phyloP scores from a whole-genome alignment of 2,888 invertebrate genomes.

The Adelphocoris suturalis region DNA sequence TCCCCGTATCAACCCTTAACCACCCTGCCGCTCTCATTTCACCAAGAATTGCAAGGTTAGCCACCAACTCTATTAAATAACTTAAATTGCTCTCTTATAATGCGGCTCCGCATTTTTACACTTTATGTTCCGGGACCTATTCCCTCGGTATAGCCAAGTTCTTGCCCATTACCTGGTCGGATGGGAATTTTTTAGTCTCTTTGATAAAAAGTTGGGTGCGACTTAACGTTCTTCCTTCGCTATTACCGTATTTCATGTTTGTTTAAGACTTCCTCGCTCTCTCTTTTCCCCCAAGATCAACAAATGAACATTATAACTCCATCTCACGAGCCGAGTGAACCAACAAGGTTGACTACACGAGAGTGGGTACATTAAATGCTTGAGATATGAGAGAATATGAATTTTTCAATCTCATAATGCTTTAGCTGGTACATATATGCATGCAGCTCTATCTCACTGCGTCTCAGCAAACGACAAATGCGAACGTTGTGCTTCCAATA shows the following conservation, averaged over 20 bases:
- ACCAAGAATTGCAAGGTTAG: slow-evolving; percentile 66
- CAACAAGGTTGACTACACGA: not conserved
- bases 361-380: not conserved
- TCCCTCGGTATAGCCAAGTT: slow-evolving; percentile 51
- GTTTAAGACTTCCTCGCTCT: not conserved
- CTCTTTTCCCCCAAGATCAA: not conserved
- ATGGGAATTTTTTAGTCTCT: slow-evolving; percentile 55
- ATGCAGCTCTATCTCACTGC: too few relatives aligned
- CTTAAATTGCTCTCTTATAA: slow-evolving; percentile 68
- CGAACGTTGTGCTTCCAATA: not conserved
- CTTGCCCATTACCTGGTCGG: slow-evolving; percentile 59
- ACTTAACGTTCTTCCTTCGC: slow-evolving; percentile 49
- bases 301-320: slow-evolving; percentile 43
- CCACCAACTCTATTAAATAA: slow-evolving; percentile 68
- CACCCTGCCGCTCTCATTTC: not conserved
- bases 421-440: too few relatives aligned
- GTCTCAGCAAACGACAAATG: not conserved
- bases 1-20: slow-evolving; percentile 1
- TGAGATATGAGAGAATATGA: not conserved
- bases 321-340: not conserved
- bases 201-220: slow-evolving; percentile 56
- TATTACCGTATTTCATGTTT: slow-evolving; percentile 63
- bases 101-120: slow-evolving; percentile 69
- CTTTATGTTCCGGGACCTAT: slow-evolving; percentile 66
- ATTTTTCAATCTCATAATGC: not conserved